A percentile compares a stretch with the other conserved stretches of the same genome.
phyloP scores from a whole-genome alignment of 1,140 invertebrate genomes.

The Pogonognathellus flavescens region DNA sequence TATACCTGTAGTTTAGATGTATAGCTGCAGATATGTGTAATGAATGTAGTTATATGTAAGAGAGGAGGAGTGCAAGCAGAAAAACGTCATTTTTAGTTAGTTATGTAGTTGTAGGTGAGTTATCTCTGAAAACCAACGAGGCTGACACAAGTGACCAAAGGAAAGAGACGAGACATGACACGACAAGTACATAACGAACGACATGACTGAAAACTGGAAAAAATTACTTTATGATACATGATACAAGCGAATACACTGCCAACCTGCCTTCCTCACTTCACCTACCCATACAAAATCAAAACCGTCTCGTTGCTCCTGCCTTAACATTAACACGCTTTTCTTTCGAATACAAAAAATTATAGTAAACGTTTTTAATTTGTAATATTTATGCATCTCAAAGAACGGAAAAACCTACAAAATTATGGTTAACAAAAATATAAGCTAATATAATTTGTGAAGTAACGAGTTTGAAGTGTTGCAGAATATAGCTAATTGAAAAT shows the following conservation, averaged over 20 bases:
- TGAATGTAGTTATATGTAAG: neutral
- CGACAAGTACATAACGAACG: slow-evolving; percentile 19
- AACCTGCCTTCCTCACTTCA: neutral
- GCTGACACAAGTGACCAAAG: slow-evolving; percentile 34
- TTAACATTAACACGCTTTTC: neutral
- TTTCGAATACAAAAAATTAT: no score
- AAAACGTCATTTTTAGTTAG: slow-evolving; percentile 17
- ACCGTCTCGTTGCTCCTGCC: no score
- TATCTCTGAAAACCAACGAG: slow-evolving; percentile 28
- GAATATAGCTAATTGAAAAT: no score
- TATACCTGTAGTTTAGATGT: no score
- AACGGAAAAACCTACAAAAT: no score
- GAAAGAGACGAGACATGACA: slow-evolving; percentile 11
- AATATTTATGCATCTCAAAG: no score
- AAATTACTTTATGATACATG: neutral
- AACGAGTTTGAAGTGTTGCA: no score
- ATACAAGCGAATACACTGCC: neutral
- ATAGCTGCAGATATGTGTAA: no score
- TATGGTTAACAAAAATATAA: no score
- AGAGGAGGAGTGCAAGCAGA: neutral
- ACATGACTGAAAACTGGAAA: slow-evolving; percentile 30
- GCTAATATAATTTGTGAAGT: no score
- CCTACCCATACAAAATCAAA: neutral
- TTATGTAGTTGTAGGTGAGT: neutral
- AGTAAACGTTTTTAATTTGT: no score